Conservation (phyloP, 2,888 invertebrate genomes). For the Aphodius sticticus region DNA sequence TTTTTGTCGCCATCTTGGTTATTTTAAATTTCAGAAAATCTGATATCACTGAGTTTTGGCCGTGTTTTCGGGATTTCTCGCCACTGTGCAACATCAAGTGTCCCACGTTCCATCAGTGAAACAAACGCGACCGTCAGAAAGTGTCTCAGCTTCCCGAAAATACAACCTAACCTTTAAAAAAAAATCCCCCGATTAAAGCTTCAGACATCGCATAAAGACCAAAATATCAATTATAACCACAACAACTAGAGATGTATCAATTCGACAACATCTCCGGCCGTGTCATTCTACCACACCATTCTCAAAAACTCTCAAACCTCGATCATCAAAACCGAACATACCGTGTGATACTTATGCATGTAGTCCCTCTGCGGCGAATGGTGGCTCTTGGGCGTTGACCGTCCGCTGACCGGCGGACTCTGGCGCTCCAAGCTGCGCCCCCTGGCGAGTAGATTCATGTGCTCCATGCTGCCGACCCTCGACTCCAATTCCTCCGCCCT, state of each 20-base stretch:
- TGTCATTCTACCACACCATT: slow-evolving; percentile 1
- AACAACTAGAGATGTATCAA: neutral
- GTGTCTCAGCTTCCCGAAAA: too few relatives aligned
- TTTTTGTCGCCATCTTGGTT: too few relatives aligned
- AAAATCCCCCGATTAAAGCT: too few relatives aligned
- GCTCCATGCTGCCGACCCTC: slow-evolving; percentile 93
- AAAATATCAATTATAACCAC: slow-evolving; percentile 1
- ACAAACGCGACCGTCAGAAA: too few relatives aligned
- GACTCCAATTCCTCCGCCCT: slow-evolving; percentile 97
- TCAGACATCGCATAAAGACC: neutral
- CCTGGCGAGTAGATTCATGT: slow-evolving; percentile 84
- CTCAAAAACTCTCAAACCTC: slow-evolving; percentile 5
- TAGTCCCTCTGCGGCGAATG: slow-evolving; percentile 84
- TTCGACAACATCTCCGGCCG: neutral
- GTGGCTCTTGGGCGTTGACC: slow-evolving; percentile 83
- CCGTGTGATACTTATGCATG: slow-evolving; percentile 96
- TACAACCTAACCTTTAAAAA: too few relatives aligned
- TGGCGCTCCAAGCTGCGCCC: slow-evolving; percentile 75
- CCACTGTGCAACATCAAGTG: too few relatives aligned
- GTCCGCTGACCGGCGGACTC: slow-evolving; percentile 88
- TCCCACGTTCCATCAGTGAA: too few relatives aligned
- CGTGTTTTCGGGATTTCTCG: too few relatives aligned
- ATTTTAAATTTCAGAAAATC: too few relatives aligned
- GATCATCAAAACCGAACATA: slow-evolving; percentile 61
- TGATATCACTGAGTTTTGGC: too few relatives aligned